Base-by-base conservation (phyloP, 92 coral and sea anemone genomes). In the Phenganax stokvisi region DNA sequence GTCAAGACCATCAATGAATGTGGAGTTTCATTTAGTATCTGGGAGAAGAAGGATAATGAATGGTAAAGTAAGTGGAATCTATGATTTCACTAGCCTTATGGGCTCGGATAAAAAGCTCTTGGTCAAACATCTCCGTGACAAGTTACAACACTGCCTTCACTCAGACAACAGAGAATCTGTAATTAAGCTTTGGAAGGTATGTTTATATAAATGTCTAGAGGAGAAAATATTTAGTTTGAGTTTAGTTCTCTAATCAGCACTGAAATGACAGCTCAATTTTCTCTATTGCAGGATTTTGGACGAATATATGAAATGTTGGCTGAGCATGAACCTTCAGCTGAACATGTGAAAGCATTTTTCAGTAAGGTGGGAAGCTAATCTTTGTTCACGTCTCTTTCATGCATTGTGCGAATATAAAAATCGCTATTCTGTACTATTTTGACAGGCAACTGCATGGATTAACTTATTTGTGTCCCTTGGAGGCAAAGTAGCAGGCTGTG, bases 1-100 rank as follows among this genome's bases (percentile, higher is more conserved):
- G 81, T 74, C 17, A 83, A 83, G 47, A 28, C 81, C 9, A 72
- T 83, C 13, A 70, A 63, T 55, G 71, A 70, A 56, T 83, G 81
- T 58, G 79, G 79, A 54, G 64, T 74, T 51, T 15, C 62, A 53
- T 74, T 74, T 74, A 74, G 56, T 74, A 63, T 54, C 61, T 74
- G 79, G 79, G 79, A 53, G 58, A 74, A 74, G 56, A 54, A 57
- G 51, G 30, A 74, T n/a, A n/a, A n/a, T n/a, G n/a, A 63, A 74
- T 74, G 79, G 63, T 10, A 74, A 53, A 56, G 66, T 13, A 29
- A 74, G 79, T 74, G 79, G 79, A n/a, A 27, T 74, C 10, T 54
- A 74, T 54, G 79, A 74, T 37, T 54, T 74, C 30, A 74, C 75
- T 1, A 71, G 75, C 20, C 75, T 71, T 17, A 71, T 71, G 75